Evolutionary conservation across 2,113 vertebrate genomes (phyloP).

Genomic region (Zootoca vivipara): DNA sequence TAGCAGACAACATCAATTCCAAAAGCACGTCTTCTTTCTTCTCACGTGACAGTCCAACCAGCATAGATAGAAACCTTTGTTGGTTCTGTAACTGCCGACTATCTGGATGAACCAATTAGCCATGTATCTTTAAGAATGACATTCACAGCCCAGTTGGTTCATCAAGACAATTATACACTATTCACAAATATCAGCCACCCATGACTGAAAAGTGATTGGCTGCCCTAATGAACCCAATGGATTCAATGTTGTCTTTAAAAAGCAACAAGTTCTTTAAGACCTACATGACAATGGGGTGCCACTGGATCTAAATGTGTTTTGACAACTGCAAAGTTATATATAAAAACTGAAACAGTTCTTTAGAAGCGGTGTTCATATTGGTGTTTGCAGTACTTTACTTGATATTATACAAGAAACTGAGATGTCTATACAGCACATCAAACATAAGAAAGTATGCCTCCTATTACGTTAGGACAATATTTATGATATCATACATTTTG

Average conservation of each 20-base stretch:
- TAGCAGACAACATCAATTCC: background rate
- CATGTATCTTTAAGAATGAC: background rate
- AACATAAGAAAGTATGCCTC: background rate
- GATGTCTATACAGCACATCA: background rate
- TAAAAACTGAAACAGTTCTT: background rate
- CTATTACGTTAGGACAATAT: background rate
- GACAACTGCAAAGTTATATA: background rate
- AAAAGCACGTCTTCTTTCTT: background rate
- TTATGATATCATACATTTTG: background rate
- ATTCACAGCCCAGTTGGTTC: too few species aligned
- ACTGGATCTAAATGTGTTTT: background rate
- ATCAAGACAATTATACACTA: too few species aligned
- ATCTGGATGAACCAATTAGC: background rate
- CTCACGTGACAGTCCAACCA: background rate
- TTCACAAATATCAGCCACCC: background rate
- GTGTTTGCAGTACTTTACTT: background rate
- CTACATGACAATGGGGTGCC: background rate
- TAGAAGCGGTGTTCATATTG: background rate
- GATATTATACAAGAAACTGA: background rate
- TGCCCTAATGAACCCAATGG: background rate
- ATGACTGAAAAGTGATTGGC: background rate
- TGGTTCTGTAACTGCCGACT: background rate
- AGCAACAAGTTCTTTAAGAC: too few species aligned
- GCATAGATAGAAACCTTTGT: background rate
- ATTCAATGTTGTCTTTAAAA: too few species aligned